These are phyloP conservation scores for Anser brachyrhynchus DNA, from an alignment of 2,113 vertebrate species.

Conservation along the genomic window DNA sequence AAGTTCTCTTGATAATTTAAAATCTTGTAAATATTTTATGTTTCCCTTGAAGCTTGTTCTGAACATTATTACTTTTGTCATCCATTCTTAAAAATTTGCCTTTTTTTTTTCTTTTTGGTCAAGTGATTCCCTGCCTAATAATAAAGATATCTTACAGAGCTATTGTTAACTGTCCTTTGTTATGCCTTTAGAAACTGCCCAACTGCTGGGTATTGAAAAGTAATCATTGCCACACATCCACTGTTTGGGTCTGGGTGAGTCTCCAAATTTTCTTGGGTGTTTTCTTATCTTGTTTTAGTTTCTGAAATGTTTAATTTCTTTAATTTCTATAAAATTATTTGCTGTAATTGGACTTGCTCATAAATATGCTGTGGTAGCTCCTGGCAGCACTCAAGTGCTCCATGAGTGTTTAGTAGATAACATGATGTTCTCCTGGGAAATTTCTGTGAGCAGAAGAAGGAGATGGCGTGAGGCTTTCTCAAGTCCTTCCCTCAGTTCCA, in stretches of 20 bases:
- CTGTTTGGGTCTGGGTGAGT: accelerated
- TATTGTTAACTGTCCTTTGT: neutral
- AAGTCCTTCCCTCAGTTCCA: neutral
- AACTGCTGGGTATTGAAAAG: neutral
- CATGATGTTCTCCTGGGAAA: neutral
- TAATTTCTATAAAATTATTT: neutral
- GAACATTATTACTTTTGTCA: neutral
- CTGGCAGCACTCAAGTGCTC: neutral
- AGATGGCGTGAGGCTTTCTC: neutral
- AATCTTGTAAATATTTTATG: neutral
- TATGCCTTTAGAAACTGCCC: neutral
- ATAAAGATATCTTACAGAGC: neutral
- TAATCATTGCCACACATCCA: neutral
- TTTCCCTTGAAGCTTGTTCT: neutral
- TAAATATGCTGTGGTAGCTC: neutral
- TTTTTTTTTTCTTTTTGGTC: neutral
- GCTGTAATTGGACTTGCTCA: neutral
- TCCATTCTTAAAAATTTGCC: neutral
- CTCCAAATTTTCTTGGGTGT: neutral
- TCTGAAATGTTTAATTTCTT: neutral
- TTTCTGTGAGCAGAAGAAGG: neutral
- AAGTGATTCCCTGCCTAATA: neutral
- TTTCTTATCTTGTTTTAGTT: neutral
- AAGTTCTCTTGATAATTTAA: neutral
- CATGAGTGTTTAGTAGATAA: neutral